phyloP scores from a whole-genome alignment of 2,113 vertebrate genomes.

The Orthochromis indermauri region DNA sequence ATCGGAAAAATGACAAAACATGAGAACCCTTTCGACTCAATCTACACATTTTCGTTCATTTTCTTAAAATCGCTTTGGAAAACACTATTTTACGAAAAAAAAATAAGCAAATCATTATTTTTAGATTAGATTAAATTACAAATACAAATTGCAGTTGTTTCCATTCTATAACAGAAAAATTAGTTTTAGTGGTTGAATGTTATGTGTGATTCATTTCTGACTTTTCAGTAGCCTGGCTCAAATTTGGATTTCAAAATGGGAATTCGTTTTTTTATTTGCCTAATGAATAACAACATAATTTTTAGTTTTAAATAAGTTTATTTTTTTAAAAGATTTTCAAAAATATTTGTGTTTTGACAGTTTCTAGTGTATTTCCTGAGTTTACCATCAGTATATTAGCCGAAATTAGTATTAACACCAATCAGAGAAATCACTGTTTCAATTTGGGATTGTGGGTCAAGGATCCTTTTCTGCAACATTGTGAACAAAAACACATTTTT shows the following conservation, averaged over 20 bases:
- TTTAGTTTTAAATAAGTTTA: not conserved
- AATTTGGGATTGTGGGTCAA: not conserved
- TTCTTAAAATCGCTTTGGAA: not conserved
- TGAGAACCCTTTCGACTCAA: not conserved
- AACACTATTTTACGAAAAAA: not conserved
- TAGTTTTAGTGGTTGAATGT: not conserved
- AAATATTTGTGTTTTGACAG: not conserved
- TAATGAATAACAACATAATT: not conserved
- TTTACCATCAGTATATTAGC: not conserved
- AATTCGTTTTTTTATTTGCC: not conserved
- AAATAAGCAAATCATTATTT: not conserved
- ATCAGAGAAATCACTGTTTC: not conserved
- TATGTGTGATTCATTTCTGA: not conserved
- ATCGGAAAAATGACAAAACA: not conserved
- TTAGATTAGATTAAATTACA: not conserved
- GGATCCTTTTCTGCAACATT: not conserved
- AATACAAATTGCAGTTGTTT: not conserved
- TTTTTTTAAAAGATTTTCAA: accelerated
- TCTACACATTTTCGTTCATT: not conserved
- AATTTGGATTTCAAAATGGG: not conserved
- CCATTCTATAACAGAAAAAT: not conserved
- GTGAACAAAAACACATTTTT: not conserved
- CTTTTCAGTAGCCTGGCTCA: not conserved
- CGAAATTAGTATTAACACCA: not conserved
- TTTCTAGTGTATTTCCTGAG: not conserved